Evolutionary conservation across 2,888 invertebrate species (phyloP).

Genomic region (Euplagia quadripunctaria): DNA sequence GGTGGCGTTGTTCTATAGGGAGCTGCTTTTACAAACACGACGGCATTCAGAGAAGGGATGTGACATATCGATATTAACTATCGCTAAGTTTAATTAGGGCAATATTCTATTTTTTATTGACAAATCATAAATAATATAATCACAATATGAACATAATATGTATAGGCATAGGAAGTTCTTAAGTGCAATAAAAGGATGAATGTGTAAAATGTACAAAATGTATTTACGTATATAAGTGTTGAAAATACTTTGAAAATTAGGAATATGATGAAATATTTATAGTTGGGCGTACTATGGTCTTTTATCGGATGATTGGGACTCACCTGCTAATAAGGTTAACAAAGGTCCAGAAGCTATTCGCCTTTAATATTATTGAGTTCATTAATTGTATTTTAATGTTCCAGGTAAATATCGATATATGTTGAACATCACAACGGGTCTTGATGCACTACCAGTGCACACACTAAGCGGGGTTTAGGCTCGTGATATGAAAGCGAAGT

Average conservation of each 20-base stretch:
- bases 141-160: background rate
- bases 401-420: slow-evolving; percentile 3
- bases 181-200: background rate
- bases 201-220: background rate
- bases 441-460: slow-evolving; percentile 21
- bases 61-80: slow-evolving; percentile 23
- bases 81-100: background rate
- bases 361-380: background rate
- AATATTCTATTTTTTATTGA: background rate
- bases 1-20: slow-evolving; percentile 78
- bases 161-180: background rate
- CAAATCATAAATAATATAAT: background rate
- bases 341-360: background rate
- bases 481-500: slow-evolving; percentile 84
- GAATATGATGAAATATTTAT: too few relatives aligned
- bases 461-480: slow-evolving; percentile 72
- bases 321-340: background rate
- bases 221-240: background rate
- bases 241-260: background rate
- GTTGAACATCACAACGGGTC: background rate
- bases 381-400: background rate
- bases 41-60: slow-evolving; percentile 48
- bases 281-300: too few relatives aligned
- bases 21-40: slow-evolving; percentile 57
- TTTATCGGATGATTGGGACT: background rate